These are phyloP conservation scores for Chiloscyllium punctatum DNA, from an alignment of 2,797 vertebrate genomes.

Conservation along the genomic window DNA sequence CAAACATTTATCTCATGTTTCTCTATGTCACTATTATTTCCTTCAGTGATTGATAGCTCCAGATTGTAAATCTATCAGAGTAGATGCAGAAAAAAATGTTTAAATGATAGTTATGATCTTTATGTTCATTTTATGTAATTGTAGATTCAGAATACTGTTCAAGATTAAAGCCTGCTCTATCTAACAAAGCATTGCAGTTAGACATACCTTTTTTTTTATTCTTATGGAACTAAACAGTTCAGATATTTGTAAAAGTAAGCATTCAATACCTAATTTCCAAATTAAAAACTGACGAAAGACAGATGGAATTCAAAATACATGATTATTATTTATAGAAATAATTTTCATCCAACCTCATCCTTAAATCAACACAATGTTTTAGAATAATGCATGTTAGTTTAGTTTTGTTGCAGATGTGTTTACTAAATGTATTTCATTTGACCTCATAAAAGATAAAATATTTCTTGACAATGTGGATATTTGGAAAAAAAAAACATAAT, in stretches of 20 bases:
- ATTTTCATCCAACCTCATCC: neutral
- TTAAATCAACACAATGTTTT: neutral
- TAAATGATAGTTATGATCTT: neutral
- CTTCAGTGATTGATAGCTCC: neutral
- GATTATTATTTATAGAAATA: neutral
- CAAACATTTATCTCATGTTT: neutral
- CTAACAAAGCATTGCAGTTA: neutral
- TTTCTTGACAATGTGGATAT: no score
- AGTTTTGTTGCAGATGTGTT: neutral
- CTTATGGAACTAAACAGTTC: neutral
- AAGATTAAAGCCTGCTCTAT: neutral
- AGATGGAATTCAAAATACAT: neutral
- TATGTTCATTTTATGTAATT: neutral
- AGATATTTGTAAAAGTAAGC: neutral
- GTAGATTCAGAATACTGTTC: slow-evolving; percentile 6
- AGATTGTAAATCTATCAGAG: neutral
- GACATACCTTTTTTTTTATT: neutral
- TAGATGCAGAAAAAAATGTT: neutral
- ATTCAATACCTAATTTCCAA: no score
- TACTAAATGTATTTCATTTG: neutral
- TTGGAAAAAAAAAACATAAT: neutral
- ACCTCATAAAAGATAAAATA: neutral
- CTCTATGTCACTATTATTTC: neutral
- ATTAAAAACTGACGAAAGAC: neutral
- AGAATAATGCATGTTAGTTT: neutral